Base-by-base conservation (phyloP, 1,140 invertebrate species). In the Chymomyza costata region DNA sequence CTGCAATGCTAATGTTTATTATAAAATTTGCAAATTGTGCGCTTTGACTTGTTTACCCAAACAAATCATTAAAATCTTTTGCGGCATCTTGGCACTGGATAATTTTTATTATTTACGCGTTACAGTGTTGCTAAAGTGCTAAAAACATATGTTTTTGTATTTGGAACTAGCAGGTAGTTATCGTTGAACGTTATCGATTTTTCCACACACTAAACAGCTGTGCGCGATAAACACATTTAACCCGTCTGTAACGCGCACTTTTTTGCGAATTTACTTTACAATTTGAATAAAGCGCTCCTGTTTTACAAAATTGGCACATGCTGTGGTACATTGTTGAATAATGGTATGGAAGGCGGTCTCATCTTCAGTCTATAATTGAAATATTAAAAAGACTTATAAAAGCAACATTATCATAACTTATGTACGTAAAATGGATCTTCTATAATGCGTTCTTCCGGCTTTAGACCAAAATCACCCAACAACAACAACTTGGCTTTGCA, bases 401-500 rank as follows among this genome's bases (percentile, higher is more conserved):
- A 2, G 13, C 16, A n/a, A 17, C 7, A 2, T 8, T 1, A 3
- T 3, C 0, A 32, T 21, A 16, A 6, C 2, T 11, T 34, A 32
- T 21, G 86, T 85, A 92, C 94, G 89, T 94, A 96, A 83, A 95
- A 95, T 13, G 95, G 95, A 89, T 97, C 95, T 80, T 92, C 87
- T 68, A 97, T 95, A 59, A 93, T 91, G 32, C 88, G 84, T 39
- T 93, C 90, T 30, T 91, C 91, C 67, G 93, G 43, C 5, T 52
- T 63, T 0, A 93, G 92, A 83, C 95, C 93, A 18, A 60, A 31
- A 49, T 91, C 89, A n/a, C 94, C 94, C 39, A 97, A 88, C 3
- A 96, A 71, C 25, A 92, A 86, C 41, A 96, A 86, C 80, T 92
- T 90, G 0, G 94, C 92, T 66, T 88, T 92, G 48, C 85, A 86